Evolutionary conservation across 2,113 vertebrate genomes (phyloP), one percentile per base, ranked within the genome.

Genomic region (Amphiprion percula): DNA sequence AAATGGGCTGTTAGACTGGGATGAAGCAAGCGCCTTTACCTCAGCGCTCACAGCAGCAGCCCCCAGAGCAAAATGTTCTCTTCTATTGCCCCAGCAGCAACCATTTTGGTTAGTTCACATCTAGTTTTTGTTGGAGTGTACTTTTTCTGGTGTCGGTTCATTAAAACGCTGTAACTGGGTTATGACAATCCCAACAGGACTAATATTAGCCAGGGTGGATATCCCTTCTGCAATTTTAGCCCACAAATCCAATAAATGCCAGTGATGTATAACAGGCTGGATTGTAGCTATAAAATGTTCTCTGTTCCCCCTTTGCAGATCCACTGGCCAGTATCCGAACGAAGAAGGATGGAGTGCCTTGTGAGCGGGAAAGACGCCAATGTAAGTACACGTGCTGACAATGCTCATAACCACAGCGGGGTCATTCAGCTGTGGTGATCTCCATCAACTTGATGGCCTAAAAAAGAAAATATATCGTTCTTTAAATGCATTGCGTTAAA

Each of bases 331-430:
- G 98, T 98, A 0, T 96, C 97, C 47, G 95, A 96, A 66, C 96
- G 97, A 88, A 96, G 97, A 91, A 97, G 96, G 1, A 97, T 96
- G 37, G 98, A 99, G 85, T 99, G 98, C 24, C 94, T 98, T 71
- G 93, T 99, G 67, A 98, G 97, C 0, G 98, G 98, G 90, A 99
- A 99, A 91, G 97, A 99, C 74, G 96, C 95, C 92, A 97, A 97
- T 0, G 98, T 99, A 93, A 98, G 98, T 98, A 79, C 9, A 54
- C 28, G 10, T 49, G 10, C 68, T 70, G 63, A 85, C 68, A 59
- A 58, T n/a, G 11, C 4, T 44, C 3, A 24, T n/a, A 61, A 39
- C 28, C 61, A 58, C 58, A 33, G 67, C 17, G 54, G 77, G 50
- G 55, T 53, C 19, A 9, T 77, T 80, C 54, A 21, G 24, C 52